Evolutionary conservation across 2,888 invertebrate species (phyloP).

Genomic region (Meiosimyza decipiens): DNA sequence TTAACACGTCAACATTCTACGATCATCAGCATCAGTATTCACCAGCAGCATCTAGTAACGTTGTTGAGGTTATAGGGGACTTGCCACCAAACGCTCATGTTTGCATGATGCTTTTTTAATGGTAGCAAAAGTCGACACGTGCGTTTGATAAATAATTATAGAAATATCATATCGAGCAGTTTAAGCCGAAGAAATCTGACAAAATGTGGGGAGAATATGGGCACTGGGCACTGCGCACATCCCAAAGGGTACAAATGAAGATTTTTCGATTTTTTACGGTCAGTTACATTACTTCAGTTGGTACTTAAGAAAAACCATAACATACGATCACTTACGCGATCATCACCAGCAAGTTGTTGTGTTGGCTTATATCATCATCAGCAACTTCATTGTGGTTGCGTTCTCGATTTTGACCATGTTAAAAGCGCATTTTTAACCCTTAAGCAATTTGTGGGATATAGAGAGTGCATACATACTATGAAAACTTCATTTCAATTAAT

Average conservation of each 20-base stretch:
- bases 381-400: too few relatives aligned
- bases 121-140: slow-evolving; percentile 42
- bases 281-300: too few relatives aligned
- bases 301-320: too few relatives aligned
- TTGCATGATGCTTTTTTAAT: slow-evolving; percentile 7
- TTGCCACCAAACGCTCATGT: not conserved
- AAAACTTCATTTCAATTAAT: slow-evolving; percentile 1
- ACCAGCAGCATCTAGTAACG: slow-evolving; percentile 10
- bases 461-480: not conserved
- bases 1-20: slow-evolving; percentile 42
- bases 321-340: too few relatives aligned
- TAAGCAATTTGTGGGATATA: not conserved
- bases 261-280: too few relatives aligned
- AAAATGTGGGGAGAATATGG: not conserved
- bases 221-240: too few relatives aligned
- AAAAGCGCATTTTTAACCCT: not conserved
- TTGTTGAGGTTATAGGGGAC: not conserved
- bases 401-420: not conserved
- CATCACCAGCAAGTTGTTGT: too few relatives aligned
- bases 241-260: not conserved
- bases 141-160: slow-evolving; percentile 46
- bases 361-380: too few relatives aligned
- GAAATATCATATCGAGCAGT: not conserved
- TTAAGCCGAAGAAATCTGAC: not conserved
- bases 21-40: not conserved